These are phyloP conservation scores for Chelon auratus DNA, from an alignment of 2,797 vertebrate genomes.

Conservation along the genomic window DNA sequence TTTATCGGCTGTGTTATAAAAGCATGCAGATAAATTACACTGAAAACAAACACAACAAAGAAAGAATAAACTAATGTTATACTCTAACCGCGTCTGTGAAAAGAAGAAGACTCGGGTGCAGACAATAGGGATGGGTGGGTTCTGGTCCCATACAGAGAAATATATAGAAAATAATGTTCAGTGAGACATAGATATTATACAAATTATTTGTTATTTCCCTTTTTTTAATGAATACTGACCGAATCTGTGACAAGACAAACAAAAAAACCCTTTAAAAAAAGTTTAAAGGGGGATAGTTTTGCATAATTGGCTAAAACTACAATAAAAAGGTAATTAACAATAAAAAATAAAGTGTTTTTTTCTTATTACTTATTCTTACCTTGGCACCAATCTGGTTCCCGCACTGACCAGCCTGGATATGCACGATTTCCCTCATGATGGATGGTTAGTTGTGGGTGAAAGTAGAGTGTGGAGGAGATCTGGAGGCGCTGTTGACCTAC, in stretches of 20 bases:
- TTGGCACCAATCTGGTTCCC: slow-evolving; percentile 92
- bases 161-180: neutral
- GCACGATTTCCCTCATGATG: slow-evolving; percentile 92
- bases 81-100: neutral
- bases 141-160: neutral
- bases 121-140: slow-evolving; percentile 3
- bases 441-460: neutral
- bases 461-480: neutral
- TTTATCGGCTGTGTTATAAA: too few species aligned
- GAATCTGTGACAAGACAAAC: neutral
- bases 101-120: neutral
- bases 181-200: neutral
- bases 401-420: slow-evolving; percentile 91
- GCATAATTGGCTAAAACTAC: neutral
- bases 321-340: neutral
- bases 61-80: neutral
- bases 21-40: neutral
- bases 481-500: neutral
- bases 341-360: neutral
- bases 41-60: neutral
- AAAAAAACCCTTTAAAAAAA: neutral
- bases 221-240: neutral
- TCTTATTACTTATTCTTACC: slow-evolving; percentile 70
- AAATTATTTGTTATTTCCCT: neutral
- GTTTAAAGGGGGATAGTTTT: neutral